A percentile compares a stretch with the other conserved stretches of the same genome.
Evolutionary conservation across 1,140 invertebrate species (phyloP).

Genomic region (Phthorimaea operculella): DNA sequence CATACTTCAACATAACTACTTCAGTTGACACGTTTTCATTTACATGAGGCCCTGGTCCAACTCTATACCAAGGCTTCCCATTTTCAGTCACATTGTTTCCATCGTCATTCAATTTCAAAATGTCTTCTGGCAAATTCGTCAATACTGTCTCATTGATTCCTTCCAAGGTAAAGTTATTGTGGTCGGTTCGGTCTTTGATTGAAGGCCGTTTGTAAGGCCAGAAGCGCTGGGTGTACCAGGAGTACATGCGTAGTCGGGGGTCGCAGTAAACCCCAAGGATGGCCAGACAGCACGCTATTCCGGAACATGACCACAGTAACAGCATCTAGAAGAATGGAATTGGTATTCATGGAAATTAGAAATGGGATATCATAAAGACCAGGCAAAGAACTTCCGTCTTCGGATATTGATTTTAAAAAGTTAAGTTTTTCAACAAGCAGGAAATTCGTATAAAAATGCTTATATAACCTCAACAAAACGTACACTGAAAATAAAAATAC

Average conservation of each 20-base stretch:
- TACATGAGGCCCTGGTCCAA: conserved; percentile 22
- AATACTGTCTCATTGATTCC: not conserved
- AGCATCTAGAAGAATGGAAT: conserved; percentile 40
- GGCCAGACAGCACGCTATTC: conserved; percentile 49
- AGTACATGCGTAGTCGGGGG: conserved; percentile 41
- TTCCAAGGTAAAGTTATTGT: conserved; percentile 1
- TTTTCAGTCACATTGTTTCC: conserved; percentile 6
- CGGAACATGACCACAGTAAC: conserved; percentile 49
- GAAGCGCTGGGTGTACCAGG: conserved; percentile 40
- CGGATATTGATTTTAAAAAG: no score
- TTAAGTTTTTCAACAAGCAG: no score
- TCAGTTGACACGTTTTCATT: conserved; percentile 15
- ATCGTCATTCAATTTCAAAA: conserved; percentile 15
- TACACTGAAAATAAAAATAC: conserved; percentile 18
- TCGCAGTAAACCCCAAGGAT: conserved; percentile 55
- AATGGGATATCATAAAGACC: not conserved
- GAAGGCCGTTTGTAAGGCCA: conserved; percentile 36
- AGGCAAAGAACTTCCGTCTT: no score
- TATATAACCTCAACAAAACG: no score
- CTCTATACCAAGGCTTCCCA: conserved; percentile 25
- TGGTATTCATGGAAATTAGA: conserved; percentile 6
- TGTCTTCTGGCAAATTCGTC: conserved; percentile 23
- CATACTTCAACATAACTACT: conserved; percentile 15
- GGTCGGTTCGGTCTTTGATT: conserved; percentile 22
- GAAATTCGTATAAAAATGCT: no score